Evolutionary conservation across 2,888 invertebrate genomes (phyloP), one percentile per base, ranked within the genome.

Genomic region (Diarsia brunnea): DNA sequence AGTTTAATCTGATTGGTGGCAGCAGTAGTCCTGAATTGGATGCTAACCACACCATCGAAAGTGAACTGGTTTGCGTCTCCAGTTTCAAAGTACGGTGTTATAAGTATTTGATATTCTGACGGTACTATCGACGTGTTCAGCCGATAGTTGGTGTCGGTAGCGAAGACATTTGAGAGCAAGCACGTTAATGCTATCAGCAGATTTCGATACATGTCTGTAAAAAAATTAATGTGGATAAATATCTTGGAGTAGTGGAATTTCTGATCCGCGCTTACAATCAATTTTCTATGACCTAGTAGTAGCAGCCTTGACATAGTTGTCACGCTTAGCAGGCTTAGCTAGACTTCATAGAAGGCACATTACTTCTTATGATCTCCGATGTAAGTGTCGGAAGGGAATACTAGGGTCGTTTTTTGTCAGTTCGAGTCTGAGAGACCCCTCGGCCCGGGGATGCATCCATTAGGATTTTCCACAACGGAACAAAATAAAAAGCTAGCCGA

Each of bases 41-140:
- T 97, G 31, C 88, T 90, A 0, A 97, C 96, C 85, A 91, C 92
- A 19, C 97, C 97, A 7, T 93, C 91, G 77, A 97, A 97, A 0
- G 93, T 95, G 83, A 97, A 97, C 0, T 91, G 92, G 58, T 81
- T 91, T 0, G 89, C 91, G 68, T 95, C 90, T 2, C 90, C 91
- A 1, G 95, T 95, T 5, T 96, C 92, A 10, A 97, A 95, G 81
- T 97, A 95, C 1, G 97, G 97, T 0, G 92, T 94, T 7, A 98
- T 91, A 0, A 92, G 88, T 2, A 98, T 92, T 0, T 95, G 92
- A 83, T 98, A 98, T 2, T 92, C 91, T 7, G 88, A 91, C 0
- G 98, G 98, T 11, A 84, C 87, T 2, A 98, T 93, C 0, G 93
- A 89, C 0, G 93, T 93, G 73, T 95, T 94, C 2, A 96, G 88